These are phyloP conservation scores for Oreochromis grahami DNA, from an alignment of 2,797 vertebrate species.

Conservation along the genomic window DNA sequence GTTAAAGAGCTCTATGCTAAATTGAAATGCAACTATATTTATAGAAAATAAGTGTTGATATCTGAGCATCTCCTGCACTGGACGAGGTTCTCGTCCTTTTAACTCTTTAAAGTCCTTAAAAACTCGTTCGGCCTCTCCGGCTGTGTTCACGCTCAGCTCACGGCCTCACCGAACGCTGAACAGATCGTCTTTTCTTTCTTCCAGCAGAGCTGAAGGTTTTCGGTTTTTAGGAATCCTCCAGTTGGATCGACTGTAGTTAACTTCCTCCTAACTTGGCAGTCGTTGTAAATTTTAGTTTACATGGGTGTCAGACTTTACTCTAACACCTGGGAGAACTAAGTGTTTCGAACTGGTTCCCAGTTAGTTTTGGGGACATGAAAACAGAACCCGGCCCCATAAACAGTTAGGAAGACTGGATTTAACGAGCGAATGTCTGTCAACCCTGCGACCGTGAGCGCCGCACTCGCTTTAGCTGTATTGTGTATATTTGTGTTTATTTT, in stretches of 20 bases:
- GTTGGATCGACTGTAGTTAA: background rate
- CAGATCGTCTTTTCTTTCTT: background rate
- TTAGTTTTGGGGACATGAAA: background rate
- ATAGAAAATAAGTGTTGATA: background rate
- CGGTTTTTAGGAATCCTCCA: background rate
- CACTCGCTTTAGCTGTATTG: background rate
- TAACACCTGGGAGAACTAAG: background rate
- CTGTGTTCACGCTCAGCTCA: background rate
- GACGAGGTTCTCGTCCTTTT: background rate
- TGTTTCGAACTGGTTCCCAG: background rate
- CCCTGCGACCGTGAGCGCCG: background rate
- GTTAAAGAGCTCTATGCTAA: background rate
- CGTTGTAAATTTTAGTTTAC: background rate
- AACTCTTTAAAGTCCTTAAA: fast-evolving
- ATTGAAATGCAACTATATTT: fast-evolving
- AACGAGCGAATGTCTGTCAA: background rate
- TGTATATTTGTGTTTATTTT: background rate
- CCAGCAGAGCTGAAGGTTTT: fast-evolving
- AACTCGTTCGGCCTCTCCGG: background rate
- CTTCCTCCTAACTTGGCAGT: background rate
- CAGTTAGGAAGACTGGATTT: background rate
- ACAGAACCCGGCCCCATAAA: background rate
- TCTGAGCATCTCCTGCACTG: background rate
- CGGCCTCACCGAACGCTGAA: background rate
- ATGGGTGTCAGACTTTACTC: fast-evolving